Conservation (phyloP, 2,888 invertebrate species). For the Deilephila elpenor region DNA sequence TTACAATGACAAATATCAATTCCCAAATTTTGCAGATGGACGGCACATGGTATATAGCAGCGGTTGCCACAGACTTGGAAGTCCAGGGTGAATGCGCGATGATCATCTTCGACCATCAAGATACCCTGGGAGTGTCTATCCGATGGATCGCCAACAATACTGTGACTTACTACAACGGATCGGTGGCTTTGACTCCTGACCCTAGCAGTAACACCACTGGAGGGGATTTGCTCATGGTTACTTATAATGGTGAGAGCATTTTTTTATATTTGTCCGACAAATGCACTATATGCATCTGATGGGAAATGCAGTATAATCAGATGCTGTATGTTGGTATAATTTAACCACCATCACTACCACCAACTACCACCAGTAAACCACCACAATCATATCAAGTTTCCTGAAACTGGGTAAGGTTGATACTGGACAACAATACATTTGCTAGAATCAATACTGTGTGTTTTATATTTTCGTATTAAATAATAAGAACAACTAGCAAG, state of each 20-base stretch:
- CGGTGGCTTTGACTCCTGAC: slow-evolving; percentile 66
- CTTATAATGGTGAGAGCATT: slow-evolving; percentile 65
- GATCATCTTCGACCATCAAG: slow-evolving; percentile 73
- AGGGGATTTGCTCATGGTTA: slow-evolving; percentile 69
- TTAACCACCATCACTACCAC: too few relatives aligned
- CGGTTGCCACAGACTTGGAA: slow-evolving; percentile 65
- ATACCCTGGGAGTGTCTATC: slow-evolving; percentile 73
- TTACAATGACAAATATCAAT: neutral
- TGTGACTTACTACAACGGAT: slow-evolving; percentile 71
- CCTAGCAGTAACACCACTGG: slow-evolving; percentile 62
- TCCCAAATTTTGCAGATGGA: slow-evolving; percentile 58
- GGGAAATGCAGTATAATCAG: too few relatives aligned
- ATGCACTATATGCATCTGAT: too few relatives aligned
- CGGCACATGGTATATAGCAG: slow-evolving; percentile 73
- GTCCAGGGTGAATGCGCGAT: slow-evolving; percentile 72
- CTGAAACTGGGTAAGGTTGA: too few relatives aligned
- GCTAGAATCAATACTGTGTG: too few relatives aligned
- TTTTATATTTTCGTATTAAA: too few relatives aligned
- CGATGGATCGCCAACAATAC: slow-evolving; percentile 74
- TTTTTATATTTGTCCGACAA: neutral
- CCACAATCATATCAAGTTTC: too few relatives aligned
- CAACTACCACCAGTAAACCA: too few relatives aligned
- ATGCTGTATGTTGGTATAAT: too few relatives aligned
- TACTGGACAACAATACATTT: too few relatives aligned
- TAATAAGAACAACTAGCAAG: too few relatives aligned